A percentile compares a stretch with the other conserved stretches of the same genome.
These are phyloP conservation scores for Scytalopus superciliaris DNA, from an alignment of 2,113 vertebrate genomes.

Conservation along the genomic window DNA sequence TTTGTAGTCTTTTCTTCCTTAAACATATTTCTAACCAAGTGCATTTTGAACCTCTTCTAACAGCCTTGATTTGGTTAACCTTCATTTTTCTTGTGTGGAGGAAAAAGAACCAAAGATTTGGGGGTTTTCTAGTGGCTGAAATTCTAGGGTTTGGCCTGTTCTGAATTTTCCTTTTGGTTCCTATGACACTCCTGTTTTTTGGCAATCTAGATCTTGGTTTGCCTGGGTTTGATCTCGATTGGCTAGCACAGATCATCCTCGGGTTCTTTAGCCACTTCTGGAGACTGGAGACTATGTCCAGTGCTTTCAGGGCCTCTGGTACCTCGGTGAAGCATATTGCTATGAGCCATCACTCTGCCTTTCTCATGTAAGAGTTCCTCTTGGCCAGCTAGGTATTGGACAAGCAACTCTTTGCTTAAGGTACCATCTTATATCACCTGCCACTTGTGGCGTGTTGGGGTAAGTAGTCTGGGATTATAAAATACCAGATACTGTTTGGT, in stretches of 20 bases:
- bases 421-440: slow-evolving; percentile 73
- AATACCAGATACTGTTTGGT: slow-evolving; percentile 65
- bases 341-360: slow-evolving; percentile 72
- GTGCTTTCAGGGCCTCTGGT: slow-evolving; percentile 76
- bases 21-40: slow-evolving; percentile 76
- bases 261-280: slow-evolving; percentile 81
- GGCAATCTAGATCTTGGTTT: slow-evolving; percentile 94
- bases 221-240: slow-evolving; percentile 84
- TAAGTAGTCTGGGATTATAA: slow-evolving; percentile 89
- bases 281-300: slow-evolving; percentile 74
- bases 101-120: slow-evolving; percentile 71
- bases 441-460: slow-evolving; percentile 77
- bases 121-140: slow-evolving; percentile 74
- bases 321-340: slow-evolving; percentile 68
- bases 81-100: slow-evolving; percentile 84
- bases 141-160: slow-evolving; percentile 84
- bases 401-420: slow-evolving; percentile 93
- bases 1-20: slow-evolving; percentile 63
- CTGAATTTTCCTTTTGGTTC: slow-evolving; percentile 94
- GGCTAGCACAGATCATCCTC: slow-evolving; percentile 96
- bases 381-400: slow-evolving; percentile 84
- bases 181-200: slow-evolving; percentile 92
- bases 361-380: slow-evolving; percentile 76
- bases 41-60: slow-evolving; percentile 81
- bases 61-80: slow-evolving; percentile 82